A percentile compares a stretch with the other conserved stretches of the same genome.
Evolutionary conservation across 2,113 vertebrate genomes (phyloP).

Genomic region (Seriola dumerili): DNA sequence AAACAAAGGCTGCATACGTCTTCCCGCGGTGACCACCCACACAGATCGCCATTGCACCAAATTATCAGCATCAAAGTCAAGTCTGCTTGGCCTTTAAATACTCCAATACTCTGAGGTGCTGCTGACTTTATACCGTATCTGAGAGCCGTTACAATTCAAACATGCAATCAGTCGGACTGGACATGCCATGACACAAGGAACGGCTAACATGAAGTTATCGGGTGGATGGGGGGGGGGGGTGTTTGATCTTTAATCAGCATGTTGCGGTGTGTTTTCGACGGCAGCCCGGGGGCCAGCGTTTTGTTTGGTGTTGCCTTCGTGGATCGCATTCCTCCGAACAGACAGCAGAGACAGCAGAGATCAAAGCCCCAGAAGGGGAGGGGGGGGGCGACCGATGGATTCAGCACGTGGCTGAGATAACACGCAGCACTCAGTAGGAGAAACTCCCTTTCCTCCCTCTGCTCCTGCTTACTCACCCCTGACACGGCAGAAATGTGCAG

Average conservation of each 20-base stretch:
- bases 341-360: conserved; percentile 42
- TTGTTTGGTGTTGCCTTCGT: conserved; percentile 47
- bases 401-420: conserved; percentile 65
- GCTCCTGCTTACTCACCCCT: conserved; percentile 67
- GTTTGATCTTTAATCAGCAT: conserved; percentile 70
- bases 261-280: conserved; percentile 11
- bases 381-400: conserved; percentile 14
- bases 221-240: neutral
- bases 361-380: conserved; percentile 58
- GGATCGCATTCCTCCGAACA: conserved; percentile 56
- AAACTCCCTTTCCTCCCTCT: conserved; percentile 57
- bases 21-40: too few species aligned
- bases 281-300: conserved; percentile 7
- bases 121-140: too few species aligned
- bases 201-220: neutral
- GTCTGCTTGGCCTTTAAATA: too few species aligned
- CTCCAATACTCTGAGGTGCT: too few species aligned
- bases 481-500: conserved; percentile 69
- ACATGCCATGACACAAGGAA: neutral
- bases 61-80: too few species aligned
- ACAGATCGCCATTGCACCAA: too few species aligned
- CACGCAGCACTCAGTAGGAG: conserved; percentile 47
- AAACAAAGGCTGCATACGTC: too few species aligned
- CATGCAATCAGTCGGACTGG: neutral
- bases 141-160: too few species aligned